A percentile compares a stretch with the other conserved stretches of the same genome.
Evolutionary conservation across 2,113 vertebrate genomes (phyloP).

Genomic region (Globicephala melas): DNA sequence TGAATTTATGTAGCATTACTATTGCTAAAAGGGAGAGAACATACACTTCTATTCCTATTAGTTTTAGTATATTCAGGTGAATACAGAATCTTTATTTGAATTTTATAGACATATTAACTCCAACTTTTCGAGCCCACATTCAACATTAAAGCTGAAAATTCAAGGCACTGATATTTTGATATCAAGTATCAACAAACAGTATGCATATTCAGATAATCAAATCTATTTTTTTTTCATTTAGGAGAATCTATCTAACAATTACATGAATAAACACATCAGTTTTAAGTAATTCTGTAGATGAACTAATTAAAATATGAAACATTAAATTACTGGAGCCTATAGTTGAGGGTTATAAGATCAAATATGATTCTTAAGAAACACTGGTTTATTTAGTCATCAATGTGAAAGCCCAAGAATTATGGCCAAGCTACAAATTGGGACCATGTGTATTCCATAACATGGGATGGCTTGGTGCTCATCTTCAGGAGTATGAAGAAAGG

Average conservation of each 20-base stretch:
- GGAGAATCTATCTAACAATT: neutral
- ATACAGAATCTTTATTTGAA: neutral
- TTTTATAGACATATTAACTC: neutral
- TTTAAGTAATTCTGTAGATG: neutral
- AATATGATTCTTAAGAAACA: neutral
- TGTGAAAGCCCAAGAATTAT: neutral
- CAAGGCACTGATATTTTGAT: neutral
- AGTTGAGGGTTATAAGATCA: neutral
- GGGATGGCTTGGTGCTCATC: neutral
- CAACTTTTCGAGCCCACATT: neutral
- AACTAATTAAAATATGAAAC: neutral
- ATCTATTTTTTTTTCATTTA: neutral
- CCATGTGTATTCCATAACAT: neutral
- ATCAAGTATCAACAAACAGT: neutral
- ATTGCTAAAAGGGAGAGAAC: neutral
- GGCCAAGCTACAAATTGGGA: neutral
- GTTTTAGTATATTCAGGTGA: neutral
- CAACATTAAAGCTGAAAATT: neutral
- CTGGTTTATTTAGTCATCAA: neutral
- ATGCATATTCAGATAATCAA: neutral
- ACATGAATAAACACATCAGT: neutral
- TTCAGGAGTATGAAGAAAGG: neutral
- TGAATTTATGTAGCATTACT: neutral
- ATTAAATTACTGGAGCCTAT: neutral
- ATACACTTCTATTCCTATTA: neutral